phyloP scores from a whole-genome alignment of 2,888 invertebrate species.

The Alitta virens region DNA sequence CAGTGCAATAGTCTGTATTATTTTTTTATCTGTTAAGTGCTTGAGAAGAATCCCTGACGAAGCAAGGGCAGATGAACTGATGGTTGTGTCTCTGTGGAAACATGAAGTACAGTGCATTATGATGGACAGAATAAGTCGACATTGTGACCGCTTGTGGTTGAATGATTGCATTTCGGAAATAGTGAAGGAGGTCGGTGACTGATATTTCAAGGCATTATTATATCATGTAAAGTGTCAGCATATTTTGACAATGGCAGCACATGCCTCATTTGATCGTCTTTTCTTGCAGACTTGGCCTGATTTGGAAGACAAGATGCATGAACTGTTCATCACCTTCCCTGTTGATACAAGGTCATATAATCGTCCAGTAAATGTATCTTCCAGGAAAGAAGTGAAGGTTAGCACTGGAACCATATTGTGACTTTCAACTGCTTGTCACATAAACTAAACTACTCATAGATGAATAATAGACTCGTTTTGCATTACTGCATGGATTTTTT shows the following conservation, averaged over 20 bases:
- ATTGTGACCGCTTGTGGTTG: slow-evolving; percentile 53
- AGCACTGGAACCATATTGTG: too few relatives aligned
- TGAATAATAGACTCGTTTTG: too few relatives aligned
- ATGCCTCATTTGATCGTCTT: background rate
- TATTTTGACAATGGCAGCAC: too few relatives aligned
- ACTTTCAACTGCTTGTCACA: too few relatives aligned
- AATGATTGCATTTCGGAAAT: slow-evolving; percentile 41
- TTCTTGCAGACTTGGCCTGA: slow-evolving; percentile 43
- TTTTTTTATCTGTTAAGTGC: slow-evolving; percentile 34
- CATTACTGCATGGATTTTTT: background rate
- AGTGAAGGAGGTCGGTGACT: slow-evolving; percentile 33
- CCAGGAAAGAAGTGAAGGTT: slow-evolving; percentile 50
- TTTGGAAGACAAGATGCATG: slow-evolving; percentile 36
- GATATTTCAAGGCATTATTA: too few relatives aligned
- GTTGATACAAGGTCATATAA: slow-evolving; percentile 48
- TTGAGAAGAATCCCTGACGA: slow-evolving; percentile 51
- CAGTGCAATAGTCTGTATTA: too few relatives aligned
- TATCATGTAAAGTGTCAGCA: too few relatives aligned
- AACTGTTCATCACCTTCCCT: slow-evolving; percentile 53
- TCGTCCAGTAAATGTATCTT: slow-evolving; percentile 47
- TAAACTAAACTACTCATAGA: too few relatives aligned
- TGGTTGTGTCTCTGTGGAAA: slow-evolving; percentile 53
- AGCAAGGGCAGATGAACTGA: slow-evolving; percentile 50
- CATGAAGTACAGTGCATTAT: slow-evolving; percentile 53
- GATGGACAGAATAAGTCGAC: slow-evolving; percentile 48